Evolutionary conservation across 2,797 vertebrate genomes (phyloP), one percentile per base, ranked within the genome.

Genomic region (Lepilemur septentrionalis): DNA sequence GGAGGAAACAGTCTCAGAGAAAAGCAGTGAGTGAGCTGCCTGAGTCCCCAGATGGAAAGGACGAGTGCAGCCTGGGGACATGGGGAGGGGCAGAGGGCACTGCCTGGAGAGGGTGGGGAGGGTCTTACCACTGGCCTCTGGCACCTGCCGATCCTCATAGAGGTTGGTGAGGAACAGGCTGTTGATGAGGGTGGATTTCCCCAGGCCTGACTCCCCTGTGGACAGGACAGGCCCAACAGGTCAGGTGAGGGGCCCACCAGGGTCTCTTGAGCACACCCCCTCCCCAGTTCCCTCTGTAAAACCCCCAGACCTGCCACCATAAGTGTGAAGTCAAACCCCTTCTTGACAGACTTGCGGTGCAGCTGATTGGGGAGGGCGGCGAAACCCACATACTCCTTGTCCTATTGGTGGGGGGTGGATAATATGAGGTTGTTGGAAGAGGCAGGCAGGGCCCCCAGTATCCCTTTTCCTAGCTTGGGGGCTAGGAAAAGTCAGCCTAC

Each of bases 61-160:
- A 84, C 89, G 43, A 59, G 69, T 48, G 7, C 46, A 65, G 32
- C 8, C 35, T 35, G 14, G 50, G 48, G 38, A 57, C 14, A 5
- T 3, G 10, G 79, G 48, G 57, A 41, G 15, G 32, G 4, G 22
- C 17, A 18, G 38, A 75, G 28, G 28, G 38, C 78, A 55, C 6
- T 20, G 22, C 18, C 38, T 30, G n/a, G 15, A 55, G 63, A 78
- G 69, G 30, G 12, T 0, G 14, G 20, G 13, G 20, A 15, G 22
- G 28, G 30, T 87, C 97, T 98, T 95, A 99, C 99, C 99, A 98
- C 99, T 99, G 94, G 99, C 99, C 30, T 99, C 99, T 89, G 99
- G 99, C 97, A 99, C 98, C 96, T 99, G 99, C 96, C 99, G 98
- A 95, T 99, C 99, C 98, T 99, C 99, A 97, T 99, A 99, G 65